Evolutionary conservation across 2,113 vertebrate species (phyloP).

Genomic region (Ursus arctos): DNA sequence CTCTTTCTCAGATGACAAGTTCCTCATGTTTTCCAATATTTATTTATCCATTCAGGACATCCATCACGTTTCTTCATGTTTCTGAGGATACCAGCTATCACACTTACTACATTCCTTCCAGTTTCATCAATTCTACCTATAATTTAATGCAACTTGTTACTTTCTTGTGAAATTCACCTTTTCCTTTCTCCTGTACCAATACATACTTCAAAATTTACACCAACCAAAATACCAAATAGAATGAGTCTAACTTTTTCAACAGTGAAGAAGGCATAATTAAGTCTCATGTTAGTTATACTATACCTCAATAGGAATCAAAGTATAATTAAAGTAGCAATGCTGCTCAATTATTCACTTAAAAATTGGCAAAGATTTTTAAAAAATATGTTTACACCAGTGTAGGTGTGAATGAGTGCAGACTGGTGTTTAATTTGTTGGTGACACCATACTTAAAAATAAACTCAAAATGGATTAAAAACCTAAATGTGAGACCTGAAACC

Average conservation of each 20-base stretch:
- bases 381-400: neutral
- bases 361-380: neutral
- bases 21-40: neutral
- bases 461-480: neutral
- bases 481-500: neutral
- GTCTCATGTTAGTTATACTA: neutral
- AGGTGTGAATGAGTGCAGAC: neutral
- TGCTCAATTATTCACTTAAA: neutral
- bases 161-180: slow-evolving; percentile 10
- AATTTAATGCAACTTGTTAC: neutral
- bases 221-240: neutral
- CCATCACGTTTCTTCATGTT: neutral
- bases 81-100: neutral
- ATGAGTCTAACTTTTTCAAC: neutral
- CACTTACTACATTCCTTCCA: neutral
- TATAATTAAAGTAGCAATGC: neutral
- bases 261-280: neutral
- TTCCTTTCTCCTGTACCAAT: neutral
- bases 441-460: neutral
- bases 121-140: neutral
- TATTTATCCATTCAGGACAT: neutral
- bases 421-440: neutral
- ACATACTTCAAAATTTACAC: neutral
- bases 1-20: neutral
- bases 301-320: neutral